Percentiles rank a stretch among this genome's conserved stretches.
These are phyloP conservation scores for Drosophila lacicola DNA, from an alignment of 2,888 invertebrate genomes.

Conservation along the genomic window DNA sequence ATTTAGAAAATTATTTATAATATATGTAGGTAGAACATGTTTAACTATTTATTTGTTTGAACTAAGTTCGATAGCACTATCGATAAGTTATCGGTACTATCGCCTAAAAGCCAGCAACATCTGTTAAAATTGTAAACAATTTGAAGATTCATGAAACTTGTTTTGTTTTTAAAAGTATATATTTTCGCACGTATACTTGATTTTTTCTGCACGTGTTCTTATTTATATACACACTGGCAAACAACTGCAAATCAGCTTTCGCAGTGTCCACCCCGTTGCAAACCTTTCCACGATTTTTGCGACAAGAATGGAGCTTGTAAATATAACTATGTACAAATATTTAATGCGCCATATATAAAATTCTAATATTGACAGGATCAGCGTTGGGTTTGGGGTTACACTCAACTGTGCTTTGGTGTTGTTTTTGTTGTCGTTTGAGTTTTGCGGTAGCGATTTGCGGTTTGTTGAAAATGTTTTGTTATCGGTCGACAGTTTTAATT, in stretches of 20 bases:
- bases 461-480: constrained; percentile 65
- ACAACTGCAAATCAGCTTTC: constrained; percentile 19
- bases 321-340: constrained; percentile 46
- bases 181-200: background rate
- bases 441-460: constrained; percentile 70
- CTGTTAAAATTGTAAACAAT: background rate
- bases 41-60: no score
- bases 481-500: constrained; percentile 62
- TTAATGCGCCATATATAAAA: constrained; percentile 42
- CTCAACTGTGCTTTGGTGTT: constrained; percentile 12
- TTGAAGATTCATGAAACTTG: background rate
- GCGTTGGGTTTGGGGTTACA: constrained; percentile 21
- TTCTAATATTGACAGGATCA: constrained; percentile 56
- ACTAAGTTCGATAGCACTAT: no score
- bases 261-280: no score
- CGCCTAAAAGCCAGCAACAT: no score
- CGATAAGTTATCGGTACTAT: no score
- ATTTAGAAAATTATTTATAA: no score
- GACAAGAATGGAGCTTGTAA: constrained; percentile 42
- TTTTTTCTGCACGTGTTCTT: background rate
- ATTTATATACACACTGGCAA: constrained; percentile 26
- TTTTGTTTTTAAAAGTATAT: background rate
- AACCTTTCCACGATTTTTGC: background rate
- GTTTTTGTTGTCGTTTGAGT: constrained; percentile 29
- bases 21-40: no score